Base-by-base conservation (phyloP, 2,888 invertebrate genomes). In the Papilio protenor region DNA sequence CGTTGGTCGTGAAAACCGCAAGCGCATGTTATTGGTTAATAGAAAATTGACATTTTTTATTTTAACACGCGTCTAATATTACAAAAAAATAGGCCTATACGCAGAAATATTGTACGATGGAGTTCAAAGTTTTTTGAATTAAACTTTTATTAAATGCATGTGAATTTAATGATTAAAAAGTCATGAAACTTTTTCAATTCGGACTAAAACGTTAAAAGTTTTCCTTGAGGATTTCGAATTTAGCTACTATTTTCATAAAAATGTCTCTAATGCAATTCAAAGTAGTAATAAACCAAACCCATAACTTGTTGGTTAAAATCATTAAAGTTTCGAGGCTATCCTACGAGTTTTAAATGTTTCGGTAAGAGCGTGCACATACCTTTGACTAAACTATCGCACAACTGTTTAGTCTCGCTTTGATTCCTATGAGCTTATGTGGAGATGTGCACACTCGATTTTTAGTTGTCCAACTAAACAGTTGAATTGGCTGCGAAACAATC, bases 1-100 rank as follows among this genome's bases (percentile, higher is more conserved):
- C n/a, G 45, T 78, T 21, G 59, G 61, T 70, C 49, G 75, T 21
- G n/a, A 64, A 64, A 40, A 71, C 23, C 78, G 75, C 70, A 47
- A 27, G 70, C 74, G 70, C 77, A 74, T 74, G 61, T 64, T 45
- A 78, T 78, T 78, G 78, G 78, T 64, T 49, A 52, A 23, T 33
- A 5, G n/a, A 47, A 40, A 33, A 23, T 71, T 64, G 61, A 55
- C 18, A 40, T 72, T 75, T 55, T 77, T 55, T 33, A 70, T 57
- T 69, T 77, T 23, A 77, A 70, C 59, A 23, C 27, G 23, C 47
- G 57, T 73, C 73, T 74, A 70, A n/a, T 40, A 23, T 57, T 59
- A 73, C 47, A 21, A 61, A 61, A 61, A 73, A 73, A 72, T 59
- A 47, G 61, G 49, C 33, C 52, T 52, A 52, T 18, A 72, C 27